Evolutionary conservation across 2,113 vertebrate species (phyloP), one percentile per base, ranked within the genome.

Genomic region (Panthera leo): DNA sequence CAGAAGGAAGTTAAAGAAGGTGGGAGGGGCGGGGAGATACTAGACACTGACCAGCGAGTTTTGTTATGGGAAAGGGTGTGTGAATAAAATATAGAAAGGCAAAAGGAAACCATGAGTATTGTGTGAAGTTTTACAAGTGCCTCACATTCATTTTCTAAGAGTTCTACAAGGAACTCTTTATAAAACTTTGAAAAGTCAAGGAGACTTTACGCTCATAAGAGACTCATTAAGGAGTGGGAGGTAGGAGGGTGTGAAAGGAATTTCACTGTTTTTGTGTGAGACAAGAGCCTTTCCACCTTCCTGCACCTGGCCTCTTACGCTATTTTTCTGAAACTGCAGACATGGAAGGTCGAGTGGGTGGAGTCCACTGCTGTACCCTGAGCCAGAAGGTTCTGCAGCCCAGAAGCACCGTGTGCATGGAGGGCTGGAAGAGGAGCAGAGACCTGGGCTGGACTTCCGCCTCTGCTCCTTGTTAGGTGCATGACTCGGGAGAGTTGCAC

Each of bases 151-250:
- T 86, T 95, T 94, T 98, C 82, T 45, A 89, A 98, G 97, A 95
- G 75, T 96, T 97, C 97, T 95, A 82, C 27, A 48, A 96, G 94
- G 67, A 98, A 83, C 68, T 93, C 91, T 97, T 98, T 97, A n/a
- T 51, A 97, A 95, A 91, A 96, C 95, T 95, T 97, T 65, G 96
- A 96, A 95, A 98, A 97, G 97, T 98, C 98, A 97, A 86, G 84
- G 98, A 96, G 95, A 96, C 21, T 70, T 97, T 95, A 94, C 31
- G 95, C 94, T 96, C 42, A 79, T 88, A 97, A 78, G 98, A 80
- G 87, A 96, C 80, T 71, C 70, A 79, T 87, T 48, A 85, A 90
- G 34, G 89, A 96, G 83, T 55, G 86, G 76, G 73, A 97, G 76
- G 93, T 83, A 95, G 96, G 89, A 96, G 61, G 67, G 53, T 83